A percentile compares a stretch with the other conserved stretches of the same genome.
These are phyloP conservation scores for Lordiphosa mommai DNA, from an alignment of 1,140 invertebrate species.

Conservation along the genomic window DNA sequence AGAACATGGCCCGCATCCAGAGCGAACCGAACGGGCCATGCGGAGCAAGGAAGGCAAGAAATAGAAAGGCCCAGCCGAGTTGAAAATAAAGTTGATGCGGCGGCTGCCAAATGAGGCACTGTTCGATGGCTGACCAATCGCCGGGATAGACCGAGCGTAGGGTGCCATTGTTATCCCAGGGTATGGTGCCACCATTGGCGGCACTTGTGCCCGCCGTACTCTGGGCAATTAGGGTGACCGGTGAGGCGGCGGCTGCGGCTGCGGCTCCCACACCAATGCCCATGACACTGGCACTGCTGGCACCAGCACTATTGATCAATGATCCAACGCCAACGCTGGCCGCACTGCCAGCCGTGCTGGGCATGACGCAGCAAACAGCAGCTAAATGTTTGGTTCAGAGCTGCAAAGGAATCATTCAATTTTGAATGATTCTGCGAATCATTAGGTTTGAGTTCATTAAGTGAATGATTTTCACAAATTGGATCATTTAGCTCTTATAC, in stretches of 20 bases:
- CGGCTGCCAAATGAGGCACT: constrained; percentile 82
- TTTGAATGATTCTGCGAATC: too few species aligned
- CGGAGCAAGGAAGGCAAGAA: constrained; percentile 89
- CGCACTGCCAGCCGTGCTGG: constrained; percentile 55
- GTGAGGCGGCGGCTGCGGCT: constrained; percentile 34
- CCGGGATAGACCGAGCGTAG: constrained; percentile 72
- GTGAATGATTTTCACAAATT: too few species aligned
- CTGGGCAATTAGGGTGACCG: constrained; percentile 54
- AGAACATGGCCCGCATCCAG: constrained; percentile 87
- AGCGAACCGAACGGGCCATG: constrained; percentile 89
- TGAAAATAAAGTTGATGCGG: constrained; percentile 90
- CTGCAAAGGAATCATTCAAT: too few species aligned
- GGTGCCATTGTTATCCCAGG: constrained; percentile 78
- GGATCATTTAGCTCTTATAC: too few species aligned
- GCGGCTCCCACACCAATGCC: constrained; percentile 27
- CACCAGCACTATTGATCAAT: constrained; percentile 51
- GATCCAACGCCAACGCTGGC: constrained; percentile 49
- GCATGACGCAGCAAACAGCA: constrained; percentile 22
- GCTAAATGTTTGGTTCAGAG: too few species aligned
- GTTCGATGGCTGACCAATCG: constrained; percentile 80
- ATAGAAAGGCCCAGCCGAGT: constrained; percentile 90
- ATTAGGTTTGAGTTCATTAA: not conserved
- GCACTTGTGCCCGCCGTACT: constrained; percentile 60
- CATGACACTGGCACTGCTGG: constrained; percentile 43
- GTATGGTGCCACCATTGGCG: constrained; percentile 63